Conservation (phyloP, 1,140 invertebrate species). For the Papilio dardanus region DNA sequence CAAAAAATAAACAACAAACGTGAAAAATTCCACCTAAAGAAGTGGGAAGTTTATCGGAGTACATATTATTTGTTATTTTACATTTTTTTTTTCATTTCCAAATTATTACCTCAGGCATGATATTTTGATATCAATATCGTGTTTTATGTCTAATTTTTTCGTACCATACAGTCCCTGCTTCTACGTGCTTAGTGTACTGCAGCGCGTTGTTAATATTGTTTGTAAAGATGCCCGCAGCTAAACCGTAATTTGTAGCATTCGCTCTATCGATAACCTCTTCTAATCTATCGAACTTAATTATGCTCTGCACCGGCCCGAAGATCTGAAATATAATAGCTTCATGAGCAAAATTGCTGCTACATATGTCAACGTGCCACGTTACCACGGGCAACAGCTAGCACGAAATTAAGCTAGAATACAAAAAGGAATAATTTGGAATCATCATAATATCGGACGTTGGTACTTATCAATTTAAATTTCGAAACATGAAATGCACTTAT, state of each 20-base stretch:
- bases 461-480: background rate
- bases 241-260: constrained; percentile 93
- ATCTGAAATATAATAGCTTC: constrained; percentile 69
- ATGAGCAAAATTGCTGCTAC: background rate
- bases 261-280: constrained; percentile 95
- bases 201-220: constrained; percentile 92
- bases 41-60: too few species aligned
- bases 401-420: background rate
- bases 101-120: too few species aligned
- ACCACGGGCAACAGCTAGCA: background rate
- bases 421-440: too few species aligned
- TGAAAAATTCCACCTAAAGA: too few species aligned
- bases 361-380: too few species aligned
- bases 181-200: constrained; percentile 90
- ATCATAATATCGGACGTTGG: background rate
- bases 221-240: constrained; percentile 94
- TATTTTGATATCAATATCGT: too few species aligned
- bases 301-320: constrained; percentile 96
- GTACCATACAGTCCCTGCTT: constrained; percentile 95
- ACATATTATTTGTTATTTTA: background rate
- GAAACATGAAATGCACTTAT: background rate
- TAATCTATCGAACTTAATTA: constrained; percentile 93
- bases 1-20: background rate
- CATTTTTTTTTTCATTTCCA: background rate
- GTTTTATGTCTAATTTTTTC: background rate